Percentiles rank a stretch among this genome's conserved stretches.
phyloP scores from a whole-genome alignment of 2,797 vertebrate species.

The Sebastes minor region DNA sequence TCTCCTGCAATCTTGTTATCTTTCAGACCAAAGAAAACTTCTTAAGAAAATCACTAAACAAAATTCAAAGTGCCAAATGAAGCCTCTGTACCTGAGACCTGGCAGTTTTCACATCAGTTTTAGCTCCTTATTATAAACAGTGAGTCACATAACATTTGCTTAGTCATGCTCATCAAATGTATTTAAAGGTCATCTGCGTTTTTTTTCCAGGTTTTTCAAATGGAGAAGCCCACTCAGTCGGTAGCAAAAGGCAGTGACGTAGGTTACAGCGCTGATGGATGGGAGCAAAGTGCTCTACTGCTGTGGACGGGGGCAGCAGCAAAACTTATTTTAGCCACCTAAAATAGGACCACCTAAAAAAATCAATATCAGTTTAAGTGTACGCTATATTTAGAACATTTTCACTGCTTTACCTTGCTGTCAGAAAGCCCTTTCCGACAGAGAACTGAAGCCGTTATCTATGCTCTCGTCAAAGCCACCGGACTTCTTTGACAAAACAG shows the following conservation, averaged over 20 bases:
- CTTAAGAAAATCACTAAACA: slow-evolving; percentile 36
- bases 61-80: background rate
- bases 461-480: background rate
- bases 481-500: background rate
- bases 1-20: slow-evolving; percentile 46
- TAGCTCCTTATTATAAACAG: background rate
- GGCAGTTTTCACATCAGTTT: slow-evolving; percentile 5
- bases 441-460: background rate
- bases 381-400: background rate
- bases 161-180: background rate
- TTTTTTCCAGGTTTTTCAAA: background rate
- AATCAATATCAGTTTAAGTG: background rate
- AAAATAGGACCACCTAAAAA: background rate
- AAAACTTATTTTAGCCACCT: background rate
- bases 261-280: background rate
- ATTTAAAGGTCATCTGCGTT: background rate
- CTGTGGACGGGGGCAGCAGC: background rate
- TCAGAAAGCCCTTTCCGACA: background rate
- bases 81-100: background rate
- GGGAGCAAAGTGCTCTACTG: background rate
- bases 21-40: slow-evolving; percentile 48
- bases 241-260: background rate
- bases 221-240: background rate
- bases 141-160: slow-evolving; percentile 4
- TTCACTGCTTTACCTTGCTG: background rate